Conservation (phyloP, 2,113 vertebrate genomes). For the Ceyx cyanopectus region DNA sequence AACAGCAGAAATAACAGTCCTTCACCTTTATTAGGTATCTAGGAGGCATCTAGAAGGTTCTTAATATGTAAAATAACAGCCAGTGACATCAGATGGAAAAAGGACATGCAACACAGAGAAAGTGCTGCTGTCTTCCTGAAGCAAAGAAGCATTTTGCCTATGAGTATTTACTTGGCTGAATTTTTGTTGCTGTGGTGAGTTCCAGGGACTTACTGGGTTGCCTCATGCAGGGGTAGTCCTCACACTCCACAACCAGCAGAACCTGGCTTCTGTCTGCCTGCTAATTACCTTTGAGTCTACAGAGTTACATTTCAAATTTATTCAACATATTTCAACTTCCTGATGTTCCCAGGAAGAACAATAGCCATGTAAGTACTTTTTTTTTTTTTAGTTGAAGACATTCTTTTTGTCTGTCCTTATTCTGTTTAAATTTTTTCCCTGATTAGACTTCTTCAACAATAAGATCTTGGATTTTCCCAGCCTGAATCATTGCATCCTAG, state of each 20-base stretch:
- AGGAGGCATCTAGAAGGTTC: neutral
- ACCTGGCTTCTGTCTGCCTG: neutral
- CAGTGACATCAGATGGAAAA: neutral
- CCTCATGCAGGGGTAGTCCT: neutral
- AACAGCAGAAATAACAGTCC: neutral
- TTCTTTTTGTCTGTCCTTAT: neutral
- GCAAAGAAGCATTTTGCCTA: neutral
- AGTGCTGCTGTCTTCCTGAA: neutral
- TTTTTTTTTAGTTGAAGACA: neutral
- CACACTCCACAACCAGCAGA: neutral
- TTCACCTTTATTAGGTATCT: neutral
- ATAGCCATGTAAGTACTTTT: neutral
- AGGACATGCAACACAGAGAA: neutral
- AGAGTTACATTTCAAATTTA: neutral
- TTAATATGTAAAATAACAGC: neutral
- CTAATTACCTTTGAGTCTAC: neutral
- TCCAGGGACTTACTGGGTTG: neutral
- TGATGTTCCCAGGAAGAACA: neutral
- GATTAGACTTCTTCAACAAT: neutral
- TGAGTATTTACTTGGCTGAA: neutral
- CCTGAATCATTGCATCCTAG: neutral
- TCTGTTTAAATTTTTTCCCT: neutral
- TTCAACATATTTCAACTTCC: neutral
- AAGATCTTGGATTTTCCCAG: neutral
- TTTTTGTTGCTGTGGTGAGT: neutral